Percentiles rank a stretch among this genome's conserved stretches.
phyloP scores from a whole-genome alignment of 2,113 vertebrate genomes.

The Heliornis fulica region DNA sequence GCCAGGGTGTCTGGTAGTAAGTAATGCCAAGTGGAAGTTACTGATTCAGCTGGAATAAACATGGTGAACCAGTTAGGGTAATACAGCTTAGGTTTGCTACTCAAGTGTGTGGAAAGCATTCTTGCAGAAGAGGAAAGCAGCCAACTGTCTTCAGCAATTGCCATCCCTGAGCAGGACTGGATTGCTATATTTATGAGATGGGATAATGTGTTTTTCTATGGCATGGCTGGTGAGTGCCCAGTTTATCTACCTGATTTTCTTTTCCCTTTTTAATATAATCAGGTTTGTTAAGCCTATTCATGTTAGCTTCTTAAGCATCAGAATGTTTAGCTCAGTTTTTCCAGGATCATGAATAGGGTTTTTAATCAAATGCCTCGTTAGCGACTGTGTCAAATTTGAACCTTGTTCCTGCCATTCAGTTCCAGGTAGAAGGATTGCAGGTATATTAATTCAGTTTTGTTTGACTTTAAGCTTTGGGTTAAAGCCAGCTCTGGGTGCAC shows the following conservation, averaged over 20 bases:
- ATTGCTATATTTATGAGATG: not conserved
- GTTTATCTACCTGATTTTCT: not conserved
- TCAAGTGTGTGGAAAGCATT: not conserved
- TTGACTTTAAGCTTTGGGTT: not conserved
- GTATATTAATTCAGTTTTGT: not conserved
- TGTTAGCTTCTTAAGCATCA: not conserved
- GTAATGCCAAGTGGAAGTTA: not conserved
- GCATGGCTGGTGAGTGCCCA: not conserved
- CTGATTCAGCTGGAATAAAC: not conserved
- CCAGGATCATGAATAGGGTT: not conserved
- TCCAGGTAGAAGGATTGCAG: not conserved
- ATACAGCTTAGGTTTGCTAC: not conserved
- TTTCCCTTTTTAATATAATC: not conserved
- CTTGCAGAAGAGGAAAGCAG: not conserved
- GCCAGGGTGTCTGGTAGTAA: not conserved
- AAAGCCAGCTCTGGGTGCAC: not conserved
- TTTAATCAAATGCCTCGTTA: not conserved
- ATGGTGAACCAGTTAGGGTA: not conserved
- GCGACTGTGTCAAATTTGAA: not conserved
- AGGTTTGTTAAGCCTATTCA: not conserved
- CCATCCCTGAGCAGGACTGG: not conserved
- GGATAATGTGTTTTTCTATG: not conserved
- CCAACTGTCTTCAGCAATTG: not conserved
- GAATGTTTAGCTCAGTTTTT: not conserved
- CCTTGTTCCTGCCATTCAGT: not conserved